These are phyloP conservation scores for Macquaria australasica DNA, from an alignment of 2,113 vertebrate genomes.

Conservation along the genomic window DNA sequence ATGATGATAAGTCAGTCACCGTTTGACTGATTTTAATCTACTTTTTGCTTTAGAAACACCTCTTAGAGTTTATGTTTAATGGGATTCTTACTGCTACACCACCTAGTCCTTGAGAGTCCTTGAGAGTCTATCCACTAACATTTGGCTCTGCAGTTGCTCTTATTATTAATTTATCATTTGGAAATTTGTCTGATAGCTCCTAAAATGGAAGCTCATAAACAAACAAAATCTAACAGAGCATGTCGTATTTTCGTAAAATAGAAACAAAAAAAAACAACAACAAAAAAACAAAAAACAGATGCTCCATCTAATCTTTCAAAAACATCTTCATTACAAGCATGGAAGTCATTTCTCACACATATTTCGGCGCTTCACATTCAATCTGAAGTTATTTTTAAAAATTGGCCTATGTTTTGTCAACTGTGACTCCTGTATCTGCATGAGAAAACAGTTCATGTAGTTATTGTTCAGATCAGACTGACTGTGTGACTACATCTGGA, in stretches of 20 bases:
- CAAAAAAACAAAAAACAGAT: no score
- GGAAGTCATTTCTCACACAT: neutral
- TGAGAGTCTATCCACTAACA: neutral
- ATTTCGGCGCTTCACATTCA: neutral
- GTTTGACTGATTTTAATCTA: neutral
- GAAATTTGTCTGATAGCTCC: neutral
- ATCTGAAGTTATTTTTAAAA: neutral
- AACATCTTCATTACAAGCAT: neutral
- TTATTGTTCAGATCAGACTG: slow-evolving; percentile 35
- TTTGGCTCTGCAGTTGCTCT: neutral
- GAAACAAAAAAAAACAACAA: no score
- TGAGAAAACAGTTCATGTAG: neutral
- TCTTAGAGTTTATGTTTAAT: neutral
- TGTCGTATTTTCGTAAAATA: neutral
- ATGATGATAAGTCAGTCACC: neutral
- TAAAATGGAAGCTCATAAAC: neutral
- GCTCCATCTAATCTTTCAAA: neutral
- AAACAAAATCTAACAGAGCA: no score
- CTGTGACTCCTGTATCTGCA: neutral
- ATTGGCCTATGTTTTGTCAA: neutral
- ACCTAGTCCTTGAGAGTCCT: neutral
- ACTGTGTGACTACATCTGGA: slow-evolving; percentile 50
- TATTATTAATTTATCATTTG: neutral
- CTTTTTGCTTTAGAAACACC: neutral
- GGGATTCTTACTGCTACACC: neutral